These are phyloP conservation scores for Plecturocebus donacophilus DNA, from an alignment of 2,113 vertebrate genomes.

Conservation along the genomic window DNA sequence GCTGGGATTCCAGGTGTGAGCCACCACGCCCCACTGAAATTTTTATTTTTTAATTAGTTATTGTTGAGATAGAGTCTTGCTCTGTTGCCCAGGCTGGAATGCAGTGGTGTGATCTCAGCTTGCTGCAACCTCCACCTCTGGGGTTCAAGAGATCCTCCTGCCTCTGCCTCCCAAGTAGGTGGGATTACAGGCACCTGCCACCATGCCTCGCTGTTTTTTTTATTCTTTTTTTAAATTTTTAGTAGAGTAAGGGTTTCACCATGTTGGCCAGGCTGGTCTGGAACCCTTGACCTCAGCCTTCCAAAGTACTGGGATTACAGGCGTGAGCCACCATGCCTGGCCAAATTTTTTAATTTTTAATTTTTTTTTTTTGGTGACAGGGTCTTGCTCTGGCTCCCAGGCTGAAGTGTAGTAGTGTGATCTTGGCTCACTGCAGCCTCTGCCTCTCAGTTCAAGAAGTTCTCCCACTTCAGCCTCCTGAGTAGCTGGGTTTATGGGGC, in stretches of 20 bases:
- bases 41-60: neutral
- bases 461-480: neutral
- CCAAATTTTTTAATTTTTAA: too few species aligned
- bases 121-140: neutral
- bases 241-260: neutral
- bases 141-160: neutral
- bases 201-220: neutral
- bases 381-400: neutral
- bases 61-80: neutral
- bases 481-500: neutral
- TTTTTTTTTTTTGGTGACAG: neutral
- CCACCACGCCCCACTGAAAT: too few species aligned
- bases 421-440: too few species aligned
- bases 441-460: neutral
- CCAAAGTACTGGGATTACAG: neutral
- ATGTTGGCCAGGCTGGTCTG: neutral
- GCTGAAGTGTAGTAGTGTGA: too few species aligned
- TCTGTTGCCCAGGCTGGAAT: neutral
- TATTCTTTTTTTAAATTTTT: neutral
- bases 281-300: neutral
- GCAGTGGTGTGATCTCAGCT: neutral
- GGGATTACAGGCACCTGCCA: neutral
- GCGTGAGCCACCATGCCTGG: neutral
- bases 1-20: too few species aligned
- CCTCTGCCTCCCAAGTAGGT: neutral